Evolutionary conservation across 2,113 vertebrate species (phyloP).

Genomic region (Willisornis vidua): DNA sequence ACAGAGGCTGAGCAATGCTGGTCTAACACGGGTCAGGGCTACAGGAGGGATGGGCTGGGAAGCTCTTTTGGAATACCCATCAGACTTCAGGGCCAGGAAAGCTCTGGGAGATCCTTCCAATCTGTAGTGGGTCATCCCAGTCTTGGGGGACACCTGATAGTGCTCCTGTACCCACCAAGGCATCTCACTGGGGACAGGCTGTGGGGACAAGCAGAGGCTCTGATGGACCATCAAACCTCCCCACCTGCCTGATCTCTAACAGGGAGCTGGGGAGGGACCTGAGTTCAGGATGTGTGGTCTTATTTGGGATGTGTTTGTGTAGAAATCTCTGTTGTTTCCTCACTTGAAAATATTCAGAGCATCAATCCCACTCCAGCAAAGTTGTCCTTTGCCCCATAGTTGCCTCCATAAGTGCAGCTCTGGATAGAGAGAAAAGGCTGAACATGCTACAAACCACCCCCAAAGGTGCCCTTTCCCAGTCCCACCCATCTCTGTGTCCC

Average conservation of each 20-base stretch:
- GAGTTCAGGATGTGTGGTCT: neutral
- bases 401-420: fast-evolving
- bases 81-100: neutral
- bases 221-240: neutral
- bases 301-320: neutral
- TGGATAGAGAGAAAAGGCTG: neutral
- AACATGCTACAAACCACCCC: neutral
- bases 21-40: neutral
- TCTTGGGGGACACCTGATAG: too few species aligned
- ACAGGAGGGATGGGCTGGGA: neutral
- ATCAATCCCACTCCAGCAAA: neutral
- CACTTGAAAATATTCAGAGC: neutral
- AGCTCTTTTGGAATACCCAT: neutral
- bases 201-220: neutral
- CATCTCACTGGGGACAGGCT: neutral
- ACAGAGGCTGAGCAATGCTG: fast-evolving
- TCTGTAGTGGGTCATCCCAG: neutral
- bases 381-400: fast-evolving
- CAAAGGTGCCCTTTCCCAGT: neutral
- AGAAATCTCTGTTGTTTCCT: neutral
- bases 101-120: neutral
- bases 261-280: neutral
- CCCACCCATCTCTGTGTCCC: neutral
- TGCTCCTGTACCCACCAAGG: neutral
- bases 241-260: neutral